These are phyloP conservation scores for Pangasius sanitwongsei DNA, from an alignment of 2,797 vertebrate genomes.

Conservation along the genomic window DNA sequence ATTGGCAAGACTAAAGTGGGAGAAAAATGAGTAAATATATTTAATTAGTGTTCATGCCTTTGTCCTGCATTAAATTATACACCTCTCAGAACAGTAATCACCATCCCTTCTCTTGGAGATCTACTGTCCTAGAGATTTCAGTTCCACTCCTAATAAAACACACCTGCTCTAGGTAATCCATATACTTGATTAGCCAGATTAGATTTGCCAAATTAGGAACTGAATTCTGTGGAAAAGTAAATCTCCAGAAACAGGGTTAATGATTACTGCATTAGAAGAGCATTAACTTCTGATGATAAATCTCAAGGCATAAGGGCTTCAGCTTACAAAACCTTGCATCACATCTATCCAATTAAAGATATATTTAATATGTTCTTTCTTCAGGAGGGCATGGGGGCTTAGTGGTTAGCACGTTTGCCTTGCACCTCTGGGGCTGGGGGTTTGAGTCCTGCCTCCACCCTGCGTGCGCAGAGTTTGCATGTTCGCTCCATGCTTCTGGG, in stretches of 20 bases:
- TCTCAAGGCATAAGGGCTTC: conserved; percentile 52
- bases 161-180: not conserved
- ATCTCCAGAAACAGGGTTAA: conserved; percentile 7
- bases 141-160: not conserved
- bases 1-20: not conserved
- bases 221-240: not conserved
- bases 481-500: too few species aligned
- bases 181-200: not conserved
- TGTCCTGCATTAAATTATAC: not conserved
- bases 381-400: too few species aligned
- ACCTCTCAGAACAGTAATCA: not conserved
- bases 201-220: not conserved
- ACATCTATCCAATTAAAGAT: conserved; percentile 46
- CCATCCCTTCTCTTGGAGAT: not conserved
- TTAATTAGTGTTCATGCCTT: not conserved
- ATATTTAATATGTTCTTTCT: conserved; percentile 62
- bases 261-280: not conserved
- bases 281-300: not conserved
- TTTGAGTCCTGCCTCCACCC: too few species aligned
- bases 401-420: too few species aligned
- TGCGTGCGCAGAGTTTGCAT: too few species aligned
- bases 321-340: conserved; percentile 62
- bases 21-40: conserved; percentile 2
- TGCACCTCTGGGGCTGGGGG: too few species aligned
- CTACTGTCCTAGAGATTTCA: not conserved